Conservation (phyloP, 2,113 vertebrate species). For the Rhea pennata region DNA sequence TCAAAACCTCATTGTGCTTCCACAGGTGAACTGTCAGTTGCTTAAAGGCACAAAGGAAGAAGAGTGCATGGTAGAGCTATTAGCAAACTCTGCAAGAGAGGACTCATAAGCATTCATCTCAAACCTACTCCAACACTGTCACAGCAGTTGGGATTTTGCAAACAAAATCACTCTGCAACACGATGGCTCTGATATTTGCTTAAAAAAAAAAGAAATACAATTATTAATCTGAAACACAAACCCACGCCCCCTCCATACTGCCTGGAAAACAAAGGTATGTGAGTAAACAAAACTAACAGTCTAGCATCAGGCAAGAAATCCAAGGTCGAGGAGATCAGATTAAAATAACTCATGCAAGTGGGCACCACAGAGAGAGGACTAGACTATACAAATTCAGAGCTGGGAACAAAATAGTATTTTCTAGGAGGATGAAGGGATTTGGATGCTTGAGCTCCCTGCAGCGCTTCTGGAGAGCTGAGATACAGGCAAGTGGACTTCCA, state of each 20-base stretch:
- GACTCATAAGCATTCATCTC: not conserved
- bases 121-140: not conserved
- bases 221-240: not conserved
- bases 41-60: constrained; percentile 66
- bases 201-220: not conserved
- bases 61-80: not conserved
- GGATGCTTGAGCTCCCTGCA: not conserved
- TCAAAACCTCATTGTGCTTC: constrained; percentile 88
- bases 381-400: not conserved
- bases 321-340: not conserved
- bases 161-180: not conserved
- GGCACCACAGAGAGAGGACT: not conserved
- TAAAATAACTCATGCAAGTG: not conserved
- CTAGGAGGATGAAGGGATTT: not conserved
- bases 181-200: not conserved
- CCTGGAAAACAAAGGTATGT: not conserved
- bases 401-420: not conserved
- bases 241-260: not conserved
- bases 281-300: not conserved
- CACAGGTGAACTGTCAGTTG: constrained; percentile 87
- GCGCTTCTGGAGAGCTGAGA: not conserved
- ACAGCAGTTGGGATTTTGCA: not conserved
- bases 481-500: not conserved
- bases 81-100: not conserved
- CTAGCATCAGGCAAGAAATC: not conserved